Evolutionary conservation across 1,140 invertebrate genomes (phyloP), one percentile per base, ranked within the genome.

Genomic region (Augochlora pura): DNA sequence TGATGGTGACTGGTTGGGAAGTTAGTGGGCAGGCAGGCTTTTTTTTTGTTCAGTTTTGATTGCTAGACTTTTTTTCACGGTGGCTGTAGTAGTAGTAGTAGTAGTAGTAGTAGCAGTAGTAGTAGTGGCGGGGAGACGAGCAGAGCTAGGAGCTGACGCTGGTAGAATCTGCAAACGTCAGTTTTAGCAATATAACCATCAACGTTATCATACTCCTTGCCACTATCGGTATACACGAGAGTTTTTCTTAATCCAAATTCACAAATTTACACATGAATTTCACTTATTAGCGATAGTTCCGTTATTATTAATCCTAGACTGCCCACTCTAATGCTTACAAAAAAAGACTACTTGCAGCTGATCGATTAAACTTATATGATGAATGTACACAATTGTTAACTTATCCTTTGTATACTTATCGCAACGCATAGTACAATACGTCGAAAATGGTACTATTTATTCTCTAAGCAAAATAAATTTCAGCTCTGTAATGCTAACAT

Each of bases 131-230:
- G 91, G 91, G 92, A 93, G 92, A 92, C 89, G 91, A 93, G 91
- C 89, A 92, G 91, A 93, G 88, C 91, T 93, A 93, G 87, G 90
- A 93, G 89, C 90, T 92, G 91, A 93, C 91, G 91, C 88, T 92
- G 90, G 91, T 91, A 91, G 90, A 92, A 93, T 93, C 92, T 93
- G 92, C 89, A 93, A 93, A 92, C 90, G 91, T 92, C 91, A 93
- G 91, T 91, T 92, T 91, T 92, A 93, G 89, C 87, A 90, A 91
- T 92, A 89, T 92, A 91, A 88, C 89, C 81, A 91, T 86, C 80
- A 88, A 82, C 64, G 76, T 89, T 83, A 89, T 82, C 82, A 91
- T 82, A 86, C 81, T 88, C 87, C 80, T 87, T 67, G 85, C 84
- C 80, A 87, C 85, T 88, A 86, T 76, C 64, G 74, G 71, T 81